Evolutionary conservation across 2,113 vertebrate genomes (phyloP), one percentile per base, ranked within the genome.

Genomic region (Motacilla alba): DNA sequence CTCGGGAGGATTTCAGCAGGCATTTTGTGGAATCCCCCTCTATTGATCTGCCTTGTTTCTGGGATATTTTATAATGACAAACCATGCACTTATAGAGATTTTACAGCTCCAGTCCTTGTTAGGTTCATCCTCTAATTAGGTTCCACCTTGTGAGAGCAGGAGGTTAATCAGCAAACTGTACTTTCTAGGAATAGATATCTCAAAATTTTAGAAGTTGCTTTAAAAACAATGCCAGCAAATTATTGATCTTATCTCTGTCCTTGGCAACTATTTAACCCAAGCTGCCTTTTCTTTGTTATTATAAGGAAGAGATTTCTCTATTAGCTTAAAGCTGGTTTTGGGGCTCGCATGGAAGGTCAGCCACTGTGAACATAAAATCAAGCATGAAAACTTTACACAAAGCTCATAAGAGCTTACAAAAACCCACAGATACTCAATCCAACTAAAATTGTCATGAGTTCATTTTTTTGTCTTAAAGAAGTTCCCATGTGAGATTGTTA

Each of bases 41-140:
- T 67, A 79, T 92, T 55, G 69, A 90, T 82, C 78, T 66, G 50
- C 70, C 77, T 94, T 64, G 53, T 72, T 95, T 96, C 43, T 90
- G 66, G 95, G 74, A 70, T 87, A 37, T 53, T 91, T 96, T 89
- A 77, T 93, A 94, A 86, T 62, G 73, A 94, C 85, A 87, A 94
- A 90, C 1, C 27, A 53, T 11, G 5, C 39, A 55, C 50, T 95
- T 92, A 78, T 0, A 77, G 87, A 91, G 78, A 89, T 56, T 85
- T 95, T 94, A 90, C 53, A 93, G 82, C 73, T 74, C 68, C 75
- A 91, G 46, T 27, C 19, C 63, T 93, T 52, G 70, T 64, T 77
- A 85, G 66, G 85, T 92, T 95, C 80, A 76, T 77, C 60, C 47
- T 85, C 56, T 85, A 83, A 94, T 91, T 83, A 90, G 63, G 53